Base-by-base conservation (phyloP, 2,888 invertebrate species). In the Agrochola macilenta region DNA sequence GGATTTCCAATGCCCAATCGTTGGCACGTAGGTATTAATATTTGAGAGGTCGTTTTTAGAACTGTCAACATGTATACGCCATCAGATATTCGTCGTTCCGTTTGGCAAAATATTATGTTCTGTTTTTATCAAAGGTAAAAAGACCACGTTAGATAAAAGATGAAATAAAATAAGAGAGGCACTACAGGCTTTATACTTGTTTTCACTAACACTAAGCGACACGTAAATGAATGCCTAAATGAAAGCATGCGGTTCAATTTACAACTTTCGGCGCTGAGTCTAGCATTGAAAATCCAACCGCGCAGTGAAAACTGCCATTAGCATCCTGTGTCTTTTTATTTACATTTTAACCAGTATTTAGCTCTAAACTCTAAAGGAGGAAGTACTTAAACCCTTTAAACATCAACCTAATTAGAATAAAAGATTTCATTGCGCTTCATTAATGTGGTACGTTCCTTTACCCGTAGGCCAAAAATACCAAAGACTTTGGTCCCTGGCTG, bases 391-490 rank as follows among this genome's bases (percentile, higher is more conserved):
- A 69, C 35, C 71, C 39, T 65, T 60, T 23, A 58, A 80, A 72
- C 43, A 52, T 43, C 61, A 35, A 30, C 0, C 30, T 61, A 61
- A 84, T 84, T 82, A 73, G 20, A 80, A 76, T 84, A 81, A 81
- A 64, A 73, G 54, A 60, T 75, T 81, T 72, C 14, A 61, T 71
- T 80, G 39, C 17, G 58, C 39, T 79, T 73, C 75, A 61, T 72
- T 72, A 78, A 69, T 26, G 70, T 58, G 74, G 69, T 58, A 78
- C 81, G 71, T 49, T 81, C 17, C 30, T 35, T 23, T 30, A 60
- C 1, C 30, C 23, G 11, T 49, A 43, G 58, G 39, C 43, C 63
- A 72, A 84, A 81, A 63, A 77, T 70, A 77, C 72, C n/a, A 43
- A 57, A 35, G 61, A 26, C 49, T 69, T 43, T 49, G 54, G 52